These are phyloP conservation scores for Charanyca ferruginea DNA, from an alignment of 2,888 invertebrate species.

Conservation along the genomic window DNA sequence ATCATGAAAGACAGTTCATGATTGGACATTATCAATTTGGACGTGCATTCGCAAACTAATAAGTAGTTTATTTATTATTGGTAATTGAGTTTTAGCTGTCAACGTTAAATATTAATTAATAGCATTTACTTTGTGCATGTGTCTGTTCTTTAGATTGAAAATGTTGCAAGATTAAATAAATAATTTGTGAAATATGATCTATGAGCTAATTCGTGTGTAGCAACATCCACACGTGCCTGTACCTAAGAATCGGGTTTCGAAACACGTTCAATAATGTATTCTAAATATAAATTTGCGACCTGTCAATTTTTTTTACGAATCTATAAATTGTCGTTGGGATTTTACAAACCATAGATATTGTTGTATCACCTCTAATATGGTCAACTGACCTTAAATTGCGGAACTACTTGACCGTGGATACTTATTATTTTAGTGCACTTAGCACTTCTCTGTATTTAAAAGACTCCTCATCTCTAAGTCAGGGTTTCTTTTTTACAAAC, in stretches of 20 bases:
- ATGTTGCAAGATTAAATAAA: background rate
- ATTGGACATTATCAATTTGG: slow-evolving; percentile 18
- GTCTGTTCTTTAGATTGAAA: slow-evolving; percentile 12
- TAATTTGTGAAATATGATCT: slow-evolving; percentile 11
- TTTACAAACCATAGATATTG: background rate
- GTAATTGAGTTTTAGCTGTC: slow-evolving; percentile 34
- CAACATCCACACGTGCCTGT: slow-evolving; percentile 3
- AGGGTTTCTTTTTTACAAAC: slow-evolving; percentile 53
- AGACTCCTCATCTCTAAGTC: slow-evolving; percentile 56
- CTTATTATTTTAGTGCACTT: slow-evolving; percentile 64
- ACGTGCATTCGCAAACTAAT: slow-evolving; percentile 29
- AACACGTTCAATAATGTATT: slow-evolving; percentile 32
- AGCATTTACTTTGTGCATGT: slow-evolving; percentile 9
- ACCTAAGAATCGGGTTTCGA: slow-evolving; percentile 11
- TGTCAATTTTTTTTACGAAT: slow-evolving; percentile 7
- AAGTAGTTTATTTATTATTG: slow-evolving; percentile 18
- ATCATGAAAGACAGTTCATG: slow-evolving; percentile 33
- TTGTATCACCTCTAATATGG: slow-evolving; percentile 2
- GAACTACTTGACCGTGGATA: slow-evolving; percentile 45
- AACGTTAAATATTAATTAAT: slow-evolving; percentile 39
- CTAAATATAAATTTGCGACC: slow-evolving; percentile 6
- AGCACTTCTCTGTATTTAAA: slow-evolving; percentile 46
- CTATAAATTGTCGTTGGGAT: background rate
- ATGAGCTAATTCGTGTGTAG: slow-evolving; percentile 9
- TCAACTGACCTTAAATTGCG: slow-evolving; percentile 39